phyloP scores from a whole-genome alignment of 2,113 vertebrate genomes.

The Tragelaphus buxtoni region DNA sequence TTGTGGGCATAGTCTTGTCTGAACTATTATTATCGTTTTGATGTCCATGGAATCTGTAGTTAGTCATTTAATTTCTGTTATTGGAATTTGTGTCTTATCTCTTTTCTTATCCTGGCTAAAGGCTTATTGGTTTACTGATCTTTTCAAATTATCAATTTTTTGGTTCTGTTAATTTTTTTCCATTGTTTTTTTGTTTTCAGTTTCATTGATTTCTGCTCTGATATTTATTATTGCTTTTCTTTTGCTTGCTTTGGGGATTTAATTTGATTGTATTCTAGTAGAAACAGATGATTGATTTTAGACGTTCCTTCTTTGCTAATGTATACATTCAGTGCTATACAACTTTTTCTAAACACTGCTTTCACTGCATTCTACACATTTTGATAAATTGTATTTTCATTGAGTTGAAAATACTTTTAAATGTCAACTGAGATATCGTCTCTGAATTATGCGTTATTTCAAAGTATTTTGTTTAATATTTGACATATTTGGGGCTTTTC shows the following conservation, averaged over 20 bases:
- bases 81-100: background rate
- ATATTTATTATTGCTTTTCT: background rate
- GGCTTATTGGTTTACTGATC: background rate
- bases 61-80: background rate
- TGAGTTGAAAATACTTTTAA: background rate
- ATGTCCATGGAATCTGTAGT: background rate
- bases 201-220: background rate
- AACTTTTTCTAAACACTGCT: background rate
- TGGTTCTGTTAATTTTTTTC: background rate
- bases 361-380: background rate
- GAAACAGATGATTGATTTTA: background rate
- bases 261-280: background rate
- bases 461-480: background rate
- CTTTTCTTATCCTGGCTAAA: background rate
- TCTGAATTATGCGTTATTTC: background rate
- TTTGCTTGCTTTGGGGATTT: background rate
- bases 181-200: background rate
- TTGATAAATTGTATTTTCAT: background rate
- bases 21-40: background rate
- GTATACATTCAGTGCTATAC: background rate
- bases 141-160: background rate
- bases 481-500: background rate
- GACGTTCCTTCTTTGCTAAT: background rate
- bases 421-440: background rate
- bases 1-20: background rate